Conservation (phyloP, 1,140 invertebrate genomes). For the Drosophila arawakana region DNA sequence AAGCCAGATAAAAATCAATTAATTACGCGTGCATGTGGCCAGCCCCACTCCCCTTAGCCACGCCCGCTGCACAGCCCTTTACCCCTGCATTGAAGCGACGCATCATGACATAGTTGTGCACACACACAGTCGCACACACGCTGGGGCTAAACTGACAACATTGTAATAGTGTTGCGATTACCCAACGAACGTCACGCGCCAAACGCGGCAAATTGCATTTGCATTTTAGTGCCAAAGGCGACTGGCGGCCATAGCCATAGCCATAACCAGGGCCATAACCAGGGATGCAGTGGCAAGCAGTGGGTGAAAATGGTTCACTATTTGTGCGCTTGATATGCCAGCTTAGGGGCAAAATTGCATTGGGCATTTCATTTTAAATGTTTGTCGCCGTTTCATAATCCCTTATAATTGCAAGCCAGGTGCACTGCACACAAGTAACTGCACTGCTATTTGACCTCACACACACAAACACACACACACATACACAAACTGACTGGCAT, state of each 20-base stretch:
- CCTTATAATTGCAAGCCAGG: constrained; percentile 68
- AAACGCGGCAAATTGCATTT: constrained; percentile 82
- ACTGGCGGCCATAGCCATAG: constrained; percentile 12
- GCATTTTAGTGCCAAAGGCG: constrained; percentile 71
- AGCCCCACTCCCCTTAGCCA: constrained; percentile 35
- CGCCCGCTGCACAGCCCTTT: constrained; percentile 20
- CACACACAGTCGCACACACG: constrained; percentile 31
- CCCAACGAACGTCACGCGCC: constrained; percentile 80
- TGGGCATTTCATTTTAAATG: constrained; percentile 80
- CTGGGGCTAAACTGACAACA: constrained; percentile 57
- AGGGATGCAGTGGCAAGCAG: neutral
- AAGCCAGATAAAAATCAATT: constrained; percentile 84
- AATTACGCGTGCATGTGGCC: constrained; percentile 80
- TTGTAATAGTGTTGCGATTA: constrained; percentile 83
- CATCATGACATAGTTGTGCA: constrained; percentile 34
- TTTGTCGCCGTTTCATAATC: constrained; percentile 67
- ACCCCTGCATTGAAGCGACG: constrained; percentile 43
- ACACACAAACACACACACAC: neutral
- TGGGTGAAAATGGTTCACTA: neutral
- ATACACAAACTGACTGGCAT: constrained; percentile 56
- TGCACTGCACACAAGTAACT: constrained; percentile 36
- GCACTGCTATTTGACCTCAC: constrained; percentile 41
- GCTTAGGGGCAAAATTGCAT: constrained; percentile 67
- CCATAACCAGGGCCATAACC: neutral
- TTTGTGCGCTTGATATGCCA: constrained; percentile 36